Evolutionary conservation across 2,888 invertebrate genomes (phyloP).

Genomic region (Caenorhabditis imperialis): DNA sequence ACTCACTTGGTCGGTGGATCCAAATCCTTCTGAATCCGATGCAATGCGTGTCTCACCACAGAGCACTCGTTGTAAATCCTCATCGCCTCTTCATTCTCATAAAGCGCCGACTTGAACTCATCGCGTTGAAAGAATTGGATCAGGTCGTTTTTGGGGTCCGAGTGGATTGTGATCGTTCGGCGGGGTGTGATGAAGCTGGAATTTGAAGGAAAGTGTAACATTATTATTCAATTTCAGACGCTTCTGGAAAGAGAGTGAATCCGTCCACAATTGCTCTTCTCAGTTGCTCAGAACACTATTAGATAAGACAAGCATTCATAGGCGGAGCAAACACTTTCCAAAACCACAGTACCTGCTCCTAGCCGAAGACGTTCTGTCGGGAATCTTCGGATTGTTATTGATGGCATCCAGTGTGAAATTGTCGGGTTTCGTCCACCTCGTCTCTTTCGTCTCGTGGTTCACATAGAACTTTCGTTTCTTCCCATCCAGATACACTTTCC

Average conservation of each 20-base stretch:
- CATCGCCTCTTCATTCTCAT: conserved; percentile 44
- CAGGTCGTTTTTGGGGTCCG: conserved; percentile 25
- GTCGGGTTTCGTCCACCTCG: conserved; percentile 92
- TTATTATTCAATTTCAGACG: too few species aligned
- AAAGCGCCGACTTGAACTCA: conserved; percentile 34
- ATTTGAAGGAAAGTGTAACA: too few species aligned
- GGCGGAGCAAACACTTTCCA: too few species aligned
- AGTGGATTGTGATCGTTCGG: conserved; percentile 29
- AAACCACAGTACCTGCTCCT: conserved; percentile 31
- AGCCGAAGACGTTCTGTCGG: conserved; percentile 13
- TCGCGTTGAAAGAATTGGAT: conserved; percentile 36
- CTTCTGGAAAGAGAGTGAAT: too few species aligned
- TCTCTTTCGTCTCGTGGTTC: conserved; percentile 94
- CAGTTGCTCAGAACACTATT: too few species aligned
- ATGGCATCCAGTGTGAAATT: conserved; percentile 51
- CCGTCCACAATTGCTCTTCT: too few species aligned
- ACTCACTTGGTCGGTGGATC: conserved; percentile 40
- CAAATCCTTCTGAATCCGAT: conserved; percentile 36
- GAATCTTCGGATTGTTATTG: conserved; percentile 22
- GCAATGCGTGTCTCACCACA: conserved; percentile 43
- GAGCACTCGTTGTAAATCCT: conserved; percentile 41
- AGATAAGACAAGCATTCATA: too few species aligned
- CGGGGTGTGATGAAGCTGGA: conserved; percentile 50
- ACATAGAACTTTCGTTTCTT: conserved; percentile 97
- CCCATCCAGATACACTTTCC: conserved; percentile 97